Conservation (phyloP, 1,140 invertebrate genomes). For the Drosophila trapezifrons region DNA sequence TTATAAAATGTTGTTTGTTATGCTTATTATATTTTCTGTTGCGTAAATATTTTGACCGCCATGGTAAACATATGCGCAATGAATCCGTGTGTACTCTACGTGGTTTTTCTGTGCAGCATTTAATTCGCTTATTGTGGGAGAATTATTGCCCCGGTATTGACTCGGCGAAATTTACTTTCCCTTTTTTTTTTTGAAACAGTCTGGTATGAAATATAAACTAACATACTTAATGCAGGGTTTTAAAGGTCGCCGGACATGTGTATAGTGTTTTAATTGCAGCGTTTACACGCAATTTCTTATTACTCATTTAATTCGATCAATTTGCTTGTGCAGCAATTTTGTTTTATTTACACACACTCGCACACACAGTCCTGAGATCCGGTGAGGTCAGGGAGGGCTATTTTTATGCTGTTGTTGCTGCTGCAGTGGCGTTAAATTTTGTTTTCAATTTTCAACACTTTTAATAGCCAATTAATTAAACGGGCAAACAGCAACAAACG, state of each 20-base stretch:
- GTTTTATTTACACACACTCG: constrained; percentile 16
- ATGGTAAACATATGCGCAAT: constrained; percentile 12
- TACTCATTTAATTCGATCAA: constrained; percentile 28
- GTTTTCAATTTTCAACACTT: constrained; percentile 81
- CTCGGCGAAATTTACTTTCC: constrained; percentile 14
- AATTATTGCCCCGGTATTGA: constrained; percentile 14
- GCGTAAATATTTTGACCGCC: constrained; percentile 33
- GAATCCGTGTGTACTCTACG: constrained; percentile 8
- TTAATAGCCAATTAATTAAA: constrained; percentile 81
- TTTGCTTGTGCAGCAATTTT: constrained; percentile 33
- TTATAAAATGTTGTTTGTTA: constrained; percentile 27
- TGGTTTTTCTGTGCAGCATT: constrained; percentile 18
- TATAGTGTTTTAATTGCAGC: constrained; percentile 23
- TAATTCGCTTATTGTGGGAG: constrained; percentile 29
- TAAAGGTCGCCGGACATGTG: constrained; percentile 6
- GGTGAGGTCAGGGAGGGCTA: constrained; percentile 36
- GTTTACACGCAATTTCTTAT: constrained; percentile 26
- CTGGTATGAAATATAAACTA: constrained; percentile 7
- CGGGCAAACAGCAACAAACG: constrained; percentile 62
- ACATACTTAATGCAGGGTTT: constrained; percentile 8
- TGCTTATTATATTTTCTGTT: constrained; percentile 19
- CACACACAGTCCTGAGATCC: constrained; percentile 5
- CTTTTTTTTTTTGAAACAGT: constrained; percentile 18
- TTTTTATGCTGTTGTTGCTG: constrained; percentile 39
- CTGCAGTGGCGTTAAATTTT: constrained; percentile 58